Conservation (phyloP, 2,888 invertebrate species). For the Archips crataeganus region DNA sequence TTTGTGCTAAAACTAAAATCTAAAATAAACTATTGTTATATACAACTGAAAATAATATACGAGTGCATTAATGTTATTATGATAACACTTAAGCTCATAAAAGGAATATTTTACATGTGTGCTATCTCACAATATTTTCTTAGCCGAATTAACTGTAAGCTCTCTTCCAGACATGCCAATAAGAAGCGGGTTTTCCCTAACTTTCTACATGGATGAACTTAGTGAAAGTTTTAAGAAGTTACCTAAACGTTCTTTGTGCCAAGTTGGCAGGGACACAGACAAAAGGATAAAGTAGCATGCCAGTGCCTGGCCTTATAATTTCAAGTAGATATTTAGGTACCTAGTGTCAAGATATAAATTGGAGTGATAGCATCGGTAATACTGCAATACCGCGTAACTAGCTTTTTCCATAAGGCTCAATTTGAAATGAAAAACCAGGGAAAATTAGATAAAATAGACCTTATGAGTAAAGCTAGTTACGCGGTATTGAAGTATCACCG, state of each 20-base stretch:
- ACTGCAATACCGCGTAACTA: too few species aligned
- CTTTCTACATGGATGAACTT: conserved; percentile 28
- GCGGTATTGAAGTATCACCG: too few species aligned
- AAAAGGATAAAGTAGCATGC: neutral
- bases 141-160: neutral
- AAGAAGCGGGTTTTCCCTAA: conserved; percentile 32
- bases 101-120: too few species aligned
- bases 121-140: neutral
- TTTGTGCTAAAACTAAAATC: too few species aligned
- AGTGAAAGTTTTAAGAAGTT: conserved; percentile 32
- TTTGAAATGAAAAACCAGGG: too few species aligned
- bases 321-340: neutral
- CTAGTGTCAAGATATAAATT: neutral
- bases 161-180: conserved; percentile 6
- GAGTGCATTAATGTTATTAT: too few species aligned
- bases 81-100: too few species aligned
- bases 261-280: conserved; percentile 13
- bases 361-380: neutral
- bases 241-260: conserved; percentile 18
- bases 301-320: neutral
- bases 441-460: too few species aligned
- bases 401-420: too few species aligned
- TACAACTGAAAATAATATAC: too few species aligned
- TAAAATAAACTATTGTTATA: too few species aligned
- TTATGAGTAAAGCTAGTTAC: too few species aligned